These are phyloP conservation scores for Drosophila histrio DNA, from an alignment of 2,888 invertebrate genomes.

Conservation along the genomic window DNA sequence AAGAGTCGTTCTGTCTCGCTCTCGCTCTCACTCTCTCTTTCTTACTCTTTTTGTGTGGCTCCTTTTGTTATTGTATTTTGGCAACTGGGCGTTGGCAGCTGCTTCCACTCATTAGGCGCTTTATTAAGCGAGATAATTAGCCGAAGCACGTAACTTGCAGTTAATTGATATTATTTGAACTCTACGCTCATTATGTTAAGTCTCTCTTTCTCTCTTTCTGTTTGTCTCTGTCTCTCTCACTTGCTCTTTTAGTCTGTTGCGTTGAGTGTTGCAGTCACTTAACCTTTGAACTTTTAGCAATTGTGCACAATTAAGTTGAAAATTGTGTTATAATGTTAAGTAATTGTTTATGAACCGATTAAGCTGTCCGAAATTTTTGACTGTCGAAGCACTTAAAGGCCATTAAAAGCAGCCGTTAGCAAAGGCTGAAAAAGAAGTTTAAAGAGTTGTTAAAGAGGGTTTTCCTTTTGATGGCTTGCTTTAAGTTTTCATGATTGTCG, in stretches of 20 bases:
- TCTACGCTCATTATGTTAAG: conserved; percentile 55
- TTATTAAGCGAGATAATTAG: conserved; percentile 81
- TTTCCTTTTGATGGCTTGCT: background rate
- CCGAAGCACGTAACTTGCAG: conserved; percentile 78
- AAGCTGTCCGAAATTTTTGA: conserved; percentile 40
- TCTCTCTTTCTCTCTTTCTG: conserved; percentile 20
- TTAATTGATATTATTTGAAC: conserved; percentile 82
- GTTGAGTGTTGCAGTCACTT: conserved; percentile 62
- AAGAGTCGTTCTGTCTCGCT: background rate
- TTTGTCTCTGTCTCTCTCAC: background rate
- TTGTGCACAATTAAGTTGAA: conserved; percentile 69
- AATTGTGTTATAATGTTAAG: conserved; percentile 73
- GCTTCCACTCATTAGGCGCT: conserved; percentile 81
- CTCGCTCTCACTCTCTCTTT: background rate
- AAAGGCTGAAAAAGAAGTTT: background rate
- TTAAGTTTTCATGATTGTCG: background rate
- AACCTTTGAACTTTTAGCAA: conserved; percentile 70
- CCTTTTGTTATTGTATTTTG: conserved; percentile 48
- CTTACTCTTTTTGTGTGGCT: background rate
- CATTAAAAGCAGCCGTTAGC: conserved; percentile 47
- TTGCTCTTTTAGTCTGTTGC: conserved; percentile 2
- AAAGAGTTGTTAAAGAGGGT: conserved; percentile 2
- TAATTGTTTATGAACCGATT: conserved; percentile 72
- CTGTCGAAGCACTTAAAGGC: conserved; percentile 27
- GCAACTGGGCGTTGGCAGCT: conserved; percentile 74